Conservation (phyloP, 23 tunicate genomes). For the Ciona savignyi region DNA sequence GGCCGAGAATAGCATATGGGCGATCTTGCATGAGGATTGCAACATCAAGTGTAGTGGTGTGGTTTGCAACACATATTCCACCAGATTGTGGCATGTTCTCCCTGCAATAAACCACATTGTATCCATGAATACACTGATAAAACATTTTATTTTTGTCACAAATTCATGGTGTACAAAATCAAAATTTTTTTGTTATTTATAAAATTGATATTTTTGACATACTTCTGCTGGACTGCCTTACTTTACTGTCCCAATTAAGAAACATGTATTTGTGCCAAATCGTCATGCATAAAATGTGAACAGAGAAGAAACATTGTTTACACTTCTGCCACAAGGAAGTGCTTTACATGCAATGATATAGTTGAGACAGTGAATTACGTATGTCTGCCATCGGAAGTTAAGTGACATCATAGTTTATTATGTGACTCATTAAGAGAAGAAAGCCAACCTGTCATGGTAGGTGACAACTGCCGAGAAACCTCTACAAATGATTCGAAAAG, state of each 20-base stretch:
- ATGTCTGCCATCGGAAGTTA: too few species aligned
- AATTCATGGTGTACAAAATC: neutral
- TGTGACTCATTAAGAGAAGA: too few species aligned
- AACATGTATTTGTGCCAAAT: too few species aligned
- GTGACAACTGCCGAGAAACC: slow-evolving; percentile 80
- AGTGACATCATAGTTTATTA: too few species aligned
- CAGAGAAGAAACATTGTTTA: too few species aligned
- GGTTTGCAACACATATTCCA: slow-evolving; percentile 96
- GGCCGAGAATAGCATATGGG: slow-evolving; percentile 92
- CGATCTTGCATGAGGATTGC: slow-evolving; percentile 87
- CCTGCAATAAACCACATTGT: slow-evolving; percentile 8
- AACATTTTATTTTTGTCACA: neutral
- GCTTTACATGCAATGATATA: too few species aligned
- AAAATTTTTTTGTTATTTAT: neutral
- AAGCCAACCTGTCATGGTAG: slow-evolving; percentile 71
- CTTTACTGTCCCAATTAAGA: too few species aligned
- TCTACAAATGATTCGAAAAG: slow-evolving; percentile 83
- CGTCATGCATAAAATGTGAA: too few species aligned
- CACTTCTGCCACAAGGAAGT: too few species aligned
- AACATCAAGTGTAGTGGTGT: slow-evolving; percentile 88
- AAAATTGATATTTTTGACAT: too few species aligned
- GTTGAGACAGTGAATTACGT: too few species aligned
- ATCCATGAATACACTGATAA: neutral
- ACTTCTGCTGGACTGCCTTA: too few species aligned
- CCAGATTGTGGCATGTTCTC: slow-evolving; percentile 77